Evolutionary conservation across 1,140 invertebrate species (phyloP).

Genomic region (Melitaea cinxia): DNA sequence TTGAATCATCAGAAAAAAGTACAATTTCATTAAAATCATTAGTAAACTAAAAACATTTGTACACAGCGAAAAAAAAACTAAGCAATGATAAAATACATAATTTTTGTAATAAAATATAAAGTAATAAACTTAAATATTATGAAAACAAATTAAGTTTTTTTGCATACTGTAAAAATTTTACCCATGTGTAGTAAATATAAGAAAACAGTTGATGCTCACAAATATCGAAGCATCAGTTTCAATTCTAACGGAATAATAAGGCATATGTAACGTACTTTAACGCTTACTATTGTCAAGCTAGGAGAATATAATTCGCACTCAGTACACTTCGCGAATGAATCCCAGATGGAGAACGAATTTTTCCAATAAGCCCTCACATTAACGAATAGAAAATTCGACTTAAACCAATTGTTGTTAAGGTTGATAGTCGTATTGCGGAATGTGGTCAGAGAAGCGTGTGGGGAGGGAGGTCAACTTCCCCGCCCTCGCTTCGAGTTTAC

Average conservation of each 20-base stretch:
- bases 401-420: slow-evolving; percentile 52
- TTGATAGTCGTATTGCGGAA: slow-evolving; percentile 51
- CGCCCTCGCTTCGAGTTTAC: slow-evolving; percentile 47
- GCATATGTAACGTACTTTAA: slow-evolving; percentile 15
- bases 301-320: slow-evolving; percentile 62
- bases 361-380: slow-evolving; percentile 61
- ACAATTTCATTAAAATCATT: no score
- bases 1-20: no score
- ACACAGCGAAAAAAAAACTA: no score
- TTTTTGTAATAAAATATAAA: no score
- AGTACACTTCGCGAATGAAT: slow-evolving; percentile 63
- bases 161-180: no score
- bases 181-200: no score
- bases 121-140: no score
- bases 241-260: background rate
- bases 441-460: slow-evolving; percentile 44
- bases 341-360: slow-evolving; percentile 65
- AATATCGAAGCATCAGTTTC: background rate
- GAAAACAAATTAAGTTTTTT: no score
- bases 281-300: slow-evolving; percentile 41
- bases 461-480: slow-evolving; percentile 66
- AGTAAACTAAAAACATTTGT: no score
- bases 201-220: background rate
- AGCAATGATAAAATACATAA: no score
- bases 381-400: slow-evolving; percentile 41